Evolutionary conservation across 2,888 invertebrate species (phyloP), one percentile per base, ranked within the genome.

Genomic region (Euproctis similis): DNA sequence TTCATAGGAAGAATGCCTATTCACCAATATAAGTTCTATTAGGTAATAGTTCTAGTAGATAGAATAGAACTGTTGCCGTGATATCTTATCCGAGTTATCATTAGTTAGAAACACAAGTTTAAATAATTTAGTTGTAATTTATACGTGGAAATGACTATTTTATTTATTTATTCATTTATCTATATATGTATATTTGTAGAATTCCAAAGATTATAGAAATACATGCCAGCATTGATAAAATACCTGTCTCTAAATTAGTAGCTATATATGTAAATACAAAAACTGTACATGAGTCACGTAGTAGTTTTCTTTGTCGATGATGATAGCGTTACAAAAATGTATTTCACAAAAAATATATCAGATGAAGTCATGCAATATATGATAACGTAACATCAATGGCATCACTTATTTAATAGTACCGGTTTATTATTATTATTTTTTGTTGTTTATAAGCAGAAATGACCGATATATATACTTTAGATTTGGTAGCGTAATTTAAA

Each of bases 291-390:
- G 70, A 70, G 30, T 68, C 68, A 69, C 37, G 31, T 29, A 34
- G 42, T n/a, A 37, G 44, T 50, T 50, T 43, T 30, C 36, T 39
- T 33, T 41, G 54, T 46, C 41, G 52, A 54, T 57, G 60, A 59
- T 59, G 50, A 51, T 45, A 42, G 46, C 36, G 44, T n/a, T 39
- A 58, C 58, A 53, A 46, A 43, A 52, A 59, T 54, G 48, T 58
- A 56, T 67, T 63, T 59, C 46, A 49, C 49, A 59, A 61, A 67
- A 68, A 23, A 66, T 63, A 42, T 37, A n/a, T 36, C 36, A 36
- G 53, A 49, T 62, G 59, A 61, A 62, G 56, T 70, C 62, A 68
- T 57, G 42, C 56, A 53, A 56, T 51, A 39, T 38, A 42, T 52
- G 53, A 59, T 53, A 53, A 42, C 28, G 34, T 51, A 22, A 34